Evolutionary conservation across 2,113 vertebrate genomes (phyloP).

Genomic region (Elephantulus edwardii): DNA sequence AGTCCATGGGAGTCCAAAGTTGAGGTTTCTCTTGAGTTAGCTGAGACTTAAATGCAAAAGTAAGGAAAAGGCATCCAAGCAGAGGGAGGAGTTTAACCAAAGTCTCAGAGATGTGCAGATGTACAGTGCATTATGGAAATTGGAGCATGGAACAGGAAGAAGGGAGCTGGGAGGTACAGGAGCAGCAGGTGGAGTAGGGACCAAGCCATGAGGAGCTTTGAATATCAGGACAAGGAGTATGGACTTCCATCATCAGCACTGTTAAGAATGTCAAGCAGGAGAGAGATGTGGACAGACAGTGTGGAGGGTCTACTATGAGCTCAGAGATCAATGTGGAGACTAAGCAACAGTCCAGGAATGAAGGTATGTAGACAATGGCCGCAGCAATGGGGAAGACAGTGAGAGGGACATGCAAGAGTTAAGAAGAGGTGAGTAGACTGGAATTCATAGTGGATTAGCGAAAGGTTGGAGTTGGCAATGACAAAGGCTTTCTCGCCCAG

Average conservation of each 20-base stretch:
- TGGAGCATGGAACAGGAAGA: not conserved
- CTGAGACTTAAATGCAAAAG: not conserved
- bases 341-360: not conserved
- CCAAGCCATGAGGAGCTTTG: accelerated
- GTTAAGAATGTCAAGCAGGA: not conserved
- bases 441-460: too few species aligned
- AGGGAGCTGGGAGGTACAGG: not conserved
- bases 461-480: not conserved
- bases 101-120: not conserved
- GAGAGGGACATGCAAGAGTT: not conserved
- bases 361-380: not conserved
- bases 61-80: not conserved
- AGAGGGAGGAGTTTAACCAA: not conserved
- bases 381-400: not conserved
- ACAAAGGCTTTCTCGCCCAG: not conserved
- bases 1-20: not conserved
- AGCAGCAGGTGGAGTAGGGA: not conserved
- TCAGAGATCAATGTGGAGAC: not conserved
- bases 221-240: not conserved
- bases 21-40: not conserved
- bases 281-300: not conserved
- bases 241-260: not conserved
- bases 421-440: not conserved
- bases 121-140: not conserved
- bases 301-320: not conserved